Conservation (phyloP, 2,888 invertebrate genomes). For the Caenorhabditis sp. region DNA sequence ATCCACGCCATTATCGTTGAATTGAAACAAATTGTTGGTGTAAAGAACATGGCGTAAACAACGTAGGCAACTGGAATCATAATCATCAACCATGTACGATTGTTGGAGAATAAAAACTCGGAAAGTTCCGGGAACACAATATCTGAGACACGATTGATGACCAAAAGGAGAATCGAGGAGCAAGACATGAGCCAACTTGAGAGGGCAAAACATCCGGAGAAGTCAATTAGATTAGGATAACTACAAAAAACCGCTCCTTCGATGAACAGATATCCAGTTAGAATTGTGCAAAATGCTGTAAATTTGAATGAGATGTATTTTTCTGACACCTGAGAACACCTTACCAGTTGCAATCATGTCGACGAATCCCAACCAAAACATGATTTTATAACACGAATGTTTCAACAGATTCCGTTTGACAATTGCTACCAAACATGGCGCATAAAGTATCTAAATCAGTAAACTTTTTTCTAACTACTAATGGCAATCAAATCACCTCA, state of each 20-base stretch:
- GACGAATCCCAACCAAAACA: conserved; percentile 21
- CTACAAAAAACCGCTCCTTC: conserved; percentile 44
- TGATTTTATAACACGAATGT: conserved; percentile 26
- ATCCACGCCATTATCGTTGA: conserved; percentile 41
- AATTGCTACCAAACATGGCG: conserved; percentile 21
- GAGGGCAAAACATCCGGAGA: conserved; percentile 25
- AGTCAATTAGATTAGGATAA: conserved; percentile 39
- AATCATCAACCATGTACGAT: conserved; percentile 16
- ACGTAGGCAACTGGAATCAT: conserved; percentile 18
- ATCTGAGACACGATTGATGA: conserved; percentile 25
- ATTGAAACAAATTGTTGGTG: conserved; percentile 41
- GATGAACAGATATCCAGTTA: conserved; percentile 40
- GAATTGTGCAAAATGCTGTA: conserved; percentile 25
- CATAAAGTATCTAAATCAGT: conserved; percentile 4
- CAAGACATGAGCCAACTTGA: conserved; percentile 27
- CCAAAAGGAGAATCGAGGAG: conserved; percentile 15
- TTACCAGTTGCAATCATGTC: conserved; percentile 24
- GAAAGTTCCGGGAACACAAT: conserved; percentile 17
- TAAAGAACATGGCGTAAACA: conserved; percentile 26
- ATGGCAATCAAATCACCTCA: conserved; percentile 6
- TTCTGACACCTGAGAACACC: neutral
- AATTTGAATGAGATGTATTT: neutral
- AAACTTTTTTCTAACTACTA: neutral
- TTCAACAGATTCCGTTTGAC: conserved; percentile 17
- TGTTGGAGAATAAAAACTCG: conserved; percentile 23